These are phyloP conservation scores for Clitarchus hookeri DNA, from an alignment of 2,888 invertebrate genomes.

Conservation along the genomic window DNA sequence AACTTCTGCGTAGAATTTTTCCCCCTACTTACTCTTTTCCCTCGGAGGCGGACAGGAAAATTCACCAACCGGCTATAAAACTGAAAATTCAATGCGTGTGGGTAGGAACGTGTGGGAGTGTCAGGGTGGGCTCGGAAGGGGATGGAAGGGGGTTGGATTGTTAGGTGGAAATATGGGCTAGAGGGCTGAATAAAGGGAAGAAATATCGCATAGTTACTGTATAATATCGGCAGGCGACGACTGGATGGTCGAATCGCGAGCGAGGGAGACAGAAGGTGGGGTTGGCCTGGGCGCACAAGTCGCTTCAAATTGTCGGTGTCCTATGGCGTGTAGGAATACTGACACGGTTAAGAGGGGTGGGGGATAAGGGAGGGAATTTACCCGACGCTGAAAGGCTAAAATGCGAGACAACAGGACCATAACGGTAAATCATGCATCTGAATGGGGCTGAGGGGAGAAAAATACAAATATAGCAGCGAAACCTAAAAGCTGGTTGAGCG, in stretches of 20 bases:
- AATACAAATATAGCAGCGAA: background rate
- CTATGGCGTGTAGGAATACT: background rate
- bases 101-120: constrained; percentile 11
- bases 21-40: background rate
- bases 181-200: constrained; percentile 9
- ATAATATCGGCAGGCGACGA: constrained; percentile 1
- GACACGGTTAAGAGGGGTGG: background rate
- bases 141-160: background rate
- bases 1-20: constrained; percentile 29
- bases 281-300: constrained; percentile 3
- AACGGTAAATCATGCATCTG: constrained; percentile 14
- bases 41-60: constrained; percentile 26
- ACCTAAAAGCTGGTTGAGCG: background rate
- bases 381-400: background rate
- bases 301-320: constrained; percentile 15
- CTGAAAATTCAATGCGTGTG: constrained; percentile 34
- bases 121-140: background rate
- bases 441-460: background rate
- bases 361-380: background rate
- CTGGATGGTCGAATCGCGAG: background rate
- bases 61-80: constrained; percentile 34
- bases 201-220: constrained; percentile 2
- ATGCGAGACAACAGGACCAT: constrained; percentile 8
- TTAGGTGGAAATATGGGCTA: background rate
- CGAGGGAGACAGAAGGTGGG: background rate